Conservation (phyloP, 1,140 invertebrate genomes). For the Caerostris extrusa region DNA sequence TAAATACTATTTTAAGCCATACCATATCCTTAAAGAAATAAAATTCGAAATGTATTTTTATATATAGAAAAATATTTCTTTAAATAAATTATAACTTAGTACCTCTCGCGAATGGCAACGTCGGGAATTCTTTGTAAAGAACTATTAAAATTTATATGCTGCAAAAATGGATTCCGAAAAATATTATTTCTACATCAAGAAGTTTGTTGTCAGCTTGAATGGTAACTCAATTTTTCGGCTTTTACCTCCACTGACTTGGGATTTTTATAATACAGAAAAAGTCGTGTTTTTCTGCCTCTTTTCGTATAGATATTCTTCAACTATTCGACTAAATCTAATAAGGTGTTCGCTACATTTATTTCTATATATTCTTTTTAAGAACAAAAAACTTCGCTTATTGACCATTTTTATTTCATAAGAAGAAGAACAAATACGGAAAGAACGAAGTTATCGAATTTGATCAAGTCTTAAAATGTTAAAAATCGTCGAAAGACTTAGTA, state of each 20-base stretch:
- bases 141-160: not conserved
- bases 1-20: no score
- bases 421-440: not conserved
- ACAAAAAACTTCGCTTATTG: conserved; percentile 28
- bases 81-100: no score
- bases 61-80: no score
- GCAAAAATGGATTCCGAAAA: not conserved
- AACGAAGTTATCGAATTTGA: not conserved
- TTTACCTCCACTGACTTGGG: not conserved
- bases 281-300: not conserved
- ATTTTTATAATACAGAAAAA: conserved; percentile 20
- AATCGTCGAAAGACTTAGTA: not conserved
- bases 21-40: no score
- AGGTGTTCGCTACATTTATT: conserved; percentile 27
- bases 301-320: not conserved
- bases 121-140: not conserved
- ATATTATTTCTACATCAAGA: not conserved
- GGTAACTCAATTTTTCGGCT: not conserved
- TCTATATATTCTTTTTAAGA: not conserved
- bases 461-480: not conserved
- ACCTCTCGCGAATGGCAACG: no score
- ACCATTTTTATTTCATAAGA: conserved; percentile 1
- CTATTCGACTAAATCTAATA: conserved; percentile 38
- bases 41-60: no score
- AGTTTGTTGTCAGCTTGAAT: not conserved